A percentile compares a stretch with the other conserved stretches of the same genome.
Evolutionary conservation across 2,113 vertebrate genomes (phyloP).

Genomic region (Gavialis gangeticus): DNA sequence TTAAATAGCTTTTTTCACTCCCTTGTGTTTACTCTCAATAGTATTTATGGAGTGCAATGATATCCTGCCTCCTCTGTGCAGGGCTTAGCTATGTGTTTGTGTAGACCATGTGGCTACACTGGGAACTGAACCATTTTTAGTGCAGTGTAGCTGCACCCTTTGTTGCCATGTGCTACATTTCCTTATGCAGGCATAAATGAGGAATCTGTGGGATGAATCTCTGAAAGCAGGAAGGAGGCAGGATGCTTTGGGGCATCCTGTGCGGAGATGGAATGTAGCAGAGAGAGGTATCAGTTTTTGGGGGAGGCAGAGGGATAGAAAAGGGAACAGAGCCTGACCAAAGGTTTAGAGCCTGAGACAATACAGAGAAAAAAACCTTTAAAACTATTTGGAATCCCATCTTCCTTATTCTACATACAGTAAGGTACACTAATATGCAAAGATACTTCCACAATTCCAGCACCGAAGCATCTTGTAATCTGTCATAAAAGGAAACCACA

Average conservation of each 20-base stretch:
- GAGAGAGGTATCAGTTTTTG: fast-evolving
- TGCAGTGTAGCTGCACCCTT: background rate
- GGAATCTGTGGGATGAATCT: background rate
- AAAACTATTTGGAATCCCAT: background rate
- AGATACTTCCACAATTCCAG: background rate
- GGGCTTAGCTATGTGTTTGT: background rate
- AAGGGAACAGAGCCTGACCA: background rate
- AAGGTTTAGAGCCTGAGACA: background rate
- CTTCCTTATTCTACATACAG: background rate
- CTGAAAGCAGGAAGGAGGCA: background rate
- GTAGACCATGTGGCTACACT: background rate
- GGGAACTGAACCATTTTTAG: background rate
- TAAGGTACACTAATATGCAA: background rate
- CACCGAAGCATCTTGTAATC: background rate
- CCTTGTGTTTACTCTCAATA: background rate
- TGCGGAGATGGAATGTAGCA: background rate
- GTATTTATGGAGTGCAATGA: background rate
- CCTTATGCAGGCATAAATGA: background rate
- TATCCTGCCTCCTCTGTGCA: background rate
- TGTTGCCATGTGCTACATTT: background rate
- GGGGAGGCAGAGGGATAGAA: background rate
- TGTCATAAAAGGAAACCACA: background rate
- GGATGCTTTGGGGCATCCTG: background rate
- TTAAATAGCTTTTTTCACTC: background rate
- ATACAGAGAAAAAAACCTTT: background rate